A percentile compares a stretch with the other conserved stretches of the same genome.
Conservation (phyloP, 2,888 invertebrate species). For the Euplexia lucipara region DNA sequence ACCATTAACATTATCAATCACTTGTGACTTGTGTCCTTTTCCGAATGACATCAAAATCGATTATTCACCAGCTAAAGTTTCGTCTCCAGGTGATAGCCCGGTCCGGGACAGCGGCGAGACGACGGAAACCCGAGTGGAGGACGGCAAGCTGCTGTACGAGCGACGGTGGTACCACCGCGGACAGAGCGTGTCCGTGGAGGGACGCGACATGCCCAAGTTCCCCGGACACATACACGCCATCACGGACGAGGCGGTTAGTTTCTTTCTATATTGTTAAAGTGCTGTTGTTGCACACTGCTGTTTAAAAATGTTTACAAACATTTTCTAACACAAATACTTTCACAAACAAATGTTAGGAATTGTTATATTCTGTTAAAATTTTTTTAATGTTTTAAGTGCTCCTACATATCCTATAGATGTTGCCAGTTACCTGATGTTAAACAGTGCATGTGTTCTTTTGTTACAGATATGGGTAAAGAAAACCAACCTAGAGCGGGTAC, state of each 20-base stretch:
- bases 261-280: too few relatives aligned
- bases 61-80: background rate
- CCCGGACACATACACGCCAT: constrained; percentile 97
- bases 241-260: constrained; percentile 95
- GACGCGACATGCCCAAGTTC: constrained; percentile 96
- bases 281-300: too few relatives aligned
- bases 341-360: too few relatives aligned
- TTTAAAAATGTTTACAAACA: too few relatives aligned
- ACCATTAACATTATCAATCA: too few relatives aligned
- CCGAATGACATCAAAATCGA: background rate
- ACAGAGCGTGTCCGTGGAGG: constrained; percentile 97
- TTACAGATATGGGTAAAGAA: constrained; percentile 97
- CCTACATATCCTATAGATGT: too few relatives aligned
- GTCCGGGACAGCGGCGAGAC: constrained; percentile 82
- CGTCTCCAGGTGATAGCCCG: constrained; percentile 82
- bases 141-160: constrained; percentile 98
- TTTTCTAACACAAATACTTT: too few relatives aligned
- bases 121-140: constrained; percentile 97
- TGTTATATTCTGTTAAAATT: too few relatives aligned
- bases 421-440: background rate
- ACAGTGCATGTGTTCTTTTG: constrained; percentile 18
- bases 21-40: too few relatives aligned
- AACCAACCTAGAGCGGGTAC: constrained; percentile 93
- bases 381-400: too few relatives aligned
- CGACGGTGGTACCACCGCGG: constrained; percentile 98